Percentiles rank a stretch among this genome's conserved stretches.
phyloP scores from a whole-genome alignment of 2,888 invertebrate genomes.

The Zonitis immaculata region DNA sequence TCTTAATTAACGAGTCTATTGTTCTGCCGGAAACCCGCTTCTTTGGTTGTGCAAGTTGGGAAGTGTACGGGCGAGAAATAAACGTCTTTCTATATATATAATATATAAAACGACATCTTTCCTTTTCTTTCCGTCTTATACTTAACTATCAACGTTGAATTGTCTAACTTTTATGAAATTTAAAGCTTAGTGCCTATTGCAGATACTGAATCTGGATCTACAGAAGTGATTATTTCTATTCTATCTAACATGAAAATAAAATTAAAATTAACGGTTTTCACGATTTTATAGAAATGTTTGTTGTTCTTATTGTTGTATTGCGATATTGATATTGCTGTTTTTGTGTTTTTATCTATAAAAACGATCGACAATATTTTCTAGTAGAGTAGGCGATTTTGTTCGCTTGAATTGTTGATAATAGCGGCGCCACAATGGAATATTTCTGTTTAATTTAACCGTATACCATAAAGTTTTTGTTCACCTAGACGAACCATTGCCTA shows the following conservation, averaged over 20 bases:
- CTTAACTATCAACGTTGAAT: constrained; percentile 23
- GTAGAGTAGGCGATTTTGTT: constrained; percentile 24
- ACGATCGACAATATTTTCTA: constrained; percentile 30
- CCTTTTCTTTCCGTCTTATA: not conserved
- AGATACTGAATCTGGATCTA: constrained; percentile 12
- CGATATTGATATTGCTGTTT: not conserved
- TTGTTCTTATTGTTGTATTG: not conserved
- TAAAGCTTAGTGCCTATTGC: constrained; percentile 28
- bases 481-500: constrained; percentile 34
- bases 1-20: constrained; percentile 76
- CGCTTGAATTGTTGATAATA: constrained; percentile 9
- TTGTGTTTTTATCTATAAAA: constrained; percentile 7
- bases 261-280: not conserved
- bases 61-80: constrained; percentile 23
- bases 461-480: constrained; percentile 27
- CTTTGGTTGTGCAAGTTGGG: constrained; percentile 32
- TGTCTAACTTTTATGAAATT: constrained; percentile 29
- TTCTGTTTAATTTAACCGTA: constrained; percentile 22
- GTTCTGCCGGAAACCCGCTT: constrained; percentile 60
- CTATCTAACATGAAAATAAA: too few relatives aligned
- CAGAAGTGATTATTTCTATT: too few relatives aligned
- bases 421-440: constrained; percentile 4
- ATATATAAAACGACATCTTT: not conserved
- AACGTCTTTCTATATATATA: not conserved
- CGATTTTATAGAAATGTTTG: not conserved